Evolutionary conservation across 2,888 invertebrate species (phyloP).

Genomic region (Drosophila picticornis): DNA sequence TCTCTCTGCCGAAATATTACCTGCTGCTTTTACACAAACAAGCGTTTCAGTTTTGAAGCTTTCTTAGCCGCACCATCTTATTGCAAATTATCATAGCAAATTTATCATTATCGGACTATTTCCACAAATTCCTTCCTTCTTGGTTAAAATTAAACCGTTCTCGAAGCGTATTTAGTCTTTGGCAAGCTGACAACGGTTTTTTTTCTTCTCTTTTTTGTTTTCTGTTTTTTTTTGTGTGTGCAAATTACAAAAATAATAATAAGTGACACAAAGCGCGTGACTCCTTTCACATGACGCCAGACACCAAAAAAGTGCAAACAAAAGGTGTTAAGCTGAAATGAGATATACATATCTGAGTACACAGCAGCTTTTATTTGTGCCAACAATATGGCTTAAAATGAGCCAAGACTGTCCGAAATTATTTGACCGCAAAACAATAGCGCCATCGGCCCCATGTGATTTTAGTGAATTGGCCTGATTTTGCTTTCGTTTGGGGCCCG

Average conservation of each 20-base stretch:
- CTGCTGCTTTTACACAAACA: too few species aligned
- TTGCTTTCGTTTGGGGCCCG: constrained; percentile 69
- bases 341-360: constrained; percentile 6
- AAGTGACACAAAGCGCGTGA: constrained; percentile 79
- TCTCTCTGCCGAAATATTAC: background rate
- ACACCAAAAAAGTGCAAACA: constrained; percentile 66
- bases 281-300: constrained; percentile 80
- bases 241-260: constrained; percentile 69
- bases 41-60: background rate
- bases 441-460: constrained; percentile 32
- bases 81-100: background rate
- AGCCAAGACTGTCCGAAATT: constrained; percentile 58
- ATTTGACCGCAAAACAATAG: constrained; percentile 62
- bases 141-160: background rate
- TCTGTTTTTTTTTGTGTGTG: constrained; percentile 47
- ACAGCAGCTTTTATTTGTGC: constrained; percentile 27
- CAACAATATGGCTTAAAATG: constrained; percentile 50
- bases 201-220: background rate
- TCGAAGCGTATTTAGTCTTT: background rate
- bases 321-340: constrained; percentile 67
- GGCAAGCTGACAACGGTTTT: background rate
- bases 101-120: background rate
- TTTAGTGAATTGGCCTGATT: constrained; percentile 79
- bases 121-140: background rate
- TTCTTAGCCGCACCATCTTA: background rate